Percentiles rank a stretch among this genome's conserved stretches.
These are phyloP conservation scores for Polyommatus iphigenia DNA, from an alignment of 2,888 invertebrate genomes.

Conservation along the genomic window DNA sequence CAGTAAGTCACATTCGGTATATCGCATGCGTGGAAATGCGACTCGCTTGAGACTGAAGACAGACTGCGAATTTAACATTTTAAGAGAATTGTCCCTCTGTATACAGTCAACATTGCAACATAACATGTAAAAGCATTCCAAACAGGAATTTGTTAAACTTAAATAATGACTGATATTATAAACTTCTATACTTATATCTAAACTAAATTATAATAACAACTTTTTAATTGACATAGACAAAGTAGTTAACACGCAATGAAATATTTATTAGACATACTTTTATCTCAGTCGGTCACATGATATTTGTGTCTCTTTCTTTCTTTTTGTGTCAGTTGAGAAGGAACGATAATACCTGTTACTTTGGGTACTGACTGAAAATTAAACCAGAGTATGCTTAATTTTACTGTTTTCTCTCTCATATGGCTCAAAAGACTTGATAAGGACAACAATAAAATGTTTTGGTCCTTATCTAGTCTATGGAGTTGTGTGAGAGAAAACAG, in stretches of 20 bases:
- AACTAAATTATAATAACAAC: not conserved
- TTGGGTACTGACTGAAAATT: not conserved
- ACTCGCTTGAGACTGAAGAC: too few relatives aligned
- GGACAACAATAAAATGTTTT: not conserved
- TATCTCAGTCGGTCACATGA: not conserved
- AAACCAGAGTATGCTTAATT: not conserved
- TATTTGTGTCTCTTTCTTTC: not conserved
- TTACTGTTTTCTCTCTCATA: not conserved
- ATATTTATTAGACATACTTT: not conserved
- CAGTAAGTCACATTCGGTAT: too few relatives aligned
- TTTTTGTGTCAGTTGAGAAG: not conserved
- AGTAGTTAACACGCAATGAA: not conserved
- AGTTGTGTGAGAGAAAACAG: not conserved
- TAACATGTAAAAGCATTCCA: not conserved
- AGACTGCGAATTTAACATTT: too few relatives aligned
- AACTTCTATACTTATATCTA: not conserved
- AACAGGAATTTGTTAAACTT: not conserved
- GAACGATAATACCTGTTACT: not conserved
- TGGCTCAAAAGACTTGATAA: not conserved
- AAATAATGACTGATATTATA: not conserved
- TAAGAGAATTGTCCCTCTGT: too few relatives aligned
- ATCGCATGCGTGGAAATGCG: too few relatives aligned
- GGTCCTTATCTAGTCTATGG: not conserved
- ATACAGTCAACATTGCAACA: too few relatives aligned
- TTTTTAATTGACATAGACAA: constrained; percentile 9